A percentile compares a stretch with the other conserved stretches of the same genome.
Conservation (phyloP, 2,888 invertebrate species). For the Cacoxenus indagator region DNA sequence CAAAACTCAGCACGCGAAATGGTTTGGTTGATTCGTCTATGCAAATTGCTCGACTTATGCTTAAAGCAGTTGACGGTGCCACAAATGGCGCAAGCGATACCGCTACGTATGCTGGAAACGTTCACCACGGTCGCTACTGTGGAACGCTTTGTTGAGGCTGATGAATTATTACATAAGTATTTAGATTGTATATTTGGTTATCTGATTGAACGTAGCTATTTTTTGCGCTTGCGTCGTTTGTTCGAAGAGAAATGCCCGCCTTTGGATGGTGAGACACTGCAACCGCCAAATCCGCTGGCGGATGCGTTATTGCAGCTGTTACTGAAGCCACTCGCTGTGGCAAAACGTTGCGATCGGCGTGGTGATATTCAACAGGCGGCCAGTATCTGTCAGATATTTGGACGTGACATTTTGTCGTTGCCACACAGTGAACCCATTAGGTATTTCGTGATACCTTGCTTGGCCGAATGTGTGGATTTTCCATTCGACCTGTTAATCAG, state of each 20-base stretch:
- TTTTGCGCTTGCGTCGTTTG: slow-evolving; percentile 78
- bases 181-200: slow-evolving; percentile 66
- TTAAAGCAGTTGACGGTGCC: slow-evolving; percentile 65
- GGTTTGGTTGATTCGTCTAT: slow-evolving; percentile 67
- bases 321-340: slow-evolving; percentile 79
- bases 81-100: slow-evolving; percentile 75
- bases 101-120: slow-evolving; percentile 83
- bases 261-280: slow-evolving; percentile 77
- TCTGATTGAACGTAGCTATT: slow-evolving; percentile 74
- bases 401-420: slow-evolving; percentile 77
- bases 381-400: slow-evolving; percentile 71
- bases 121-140: slow-evolving; percentile 75
- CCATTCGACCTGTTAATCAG: slow-evolving; percentile 73
- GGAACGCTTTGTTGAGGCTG: slow-evolving; percentile 64
- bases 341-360: slow-evolving; percentile 49
- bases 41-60: slow-evolving; percentile 67
- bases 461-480: slow-evolving; percentile 73
- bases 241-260: slow-evolving; percentile 80
- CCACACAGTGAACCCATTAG: slow-evolving; percentile 79
- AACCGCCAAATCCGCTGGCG: slow-evolving; percentile 81
- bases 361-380: slow-evolving; percentile 42
- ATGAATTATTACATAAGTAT: slow-evolving; percentile 59
- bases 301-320: slow-evolving; percentile 83
- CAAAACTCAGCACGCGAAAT: slow-evolving; percentile 61
- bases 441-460: slow-evolving; percentile 79